Percentiles rank a stretch among this genome's conserved stretches.
Evolutionary conservation across 2,888 invertebrate species (phyloP).

Genomic region (Hypomecis atomaria): DNA sequence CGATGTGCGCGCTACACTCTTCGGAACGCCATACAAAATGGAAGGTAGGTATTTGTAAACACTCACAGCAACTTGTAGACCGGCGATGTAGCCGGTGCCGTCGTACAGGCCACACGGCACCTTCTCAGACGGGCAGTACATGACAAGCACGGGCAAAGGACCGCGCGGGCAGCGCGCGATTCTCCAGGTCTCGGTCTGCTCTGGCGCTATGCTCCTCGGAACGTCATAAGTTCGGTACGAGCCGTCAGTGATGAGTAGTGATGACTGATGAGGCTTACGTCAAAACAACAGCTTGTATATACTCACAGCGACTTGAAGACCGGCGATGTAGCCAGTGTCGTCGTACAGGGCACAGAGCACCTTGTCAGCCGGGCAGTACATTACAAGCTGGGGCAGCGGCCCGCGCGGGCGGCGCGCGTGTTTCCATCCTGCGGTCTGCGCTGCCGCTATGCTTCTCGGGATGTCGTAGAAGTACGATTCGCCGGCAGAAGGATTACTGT

Average conservation of each 20-base stretch:
- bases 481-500: constrained; percentile 11
- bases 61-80: constrained; percentile 67
- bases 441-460: constrained; percentile 41
- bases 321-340: constrained; percentile 54
- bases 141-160: constrained; percentile 47
- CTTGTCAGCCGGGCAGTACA: constrained; percentile 57
- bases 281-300: neutral
- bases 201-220: constrained; percentile 24
- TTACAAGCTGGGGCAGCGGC: constrained; percentile 47
- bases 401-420: constrained; percentile 42
- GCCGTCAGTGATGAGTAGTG: too few relatives aligned
- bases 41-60: neutral
- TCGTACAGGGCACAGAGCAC: constrained; percentile 59
- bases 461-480: constrained; percentile 49
- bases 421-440: constrained; percentile 49
- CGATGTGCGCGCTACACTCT: too few relatives aligned
- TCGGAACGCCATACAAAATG: too few relatives aligned
- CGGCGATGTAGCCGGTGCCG: constrained; percentile 54
- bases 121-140: constrained; percentile 57
- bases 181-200: constrained; percentile 49
- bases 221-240: constrained; percentile 36
- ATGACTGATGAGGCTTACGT: too few relatives aligned
- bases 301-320: constrained; percentile 67
- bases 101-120: constrained; percentile 59
- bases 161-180: constrained; percentile 42